Conservation (phyloP, 2,113 vertebrate genomes). For the Macquaria ambigua region DNA sequence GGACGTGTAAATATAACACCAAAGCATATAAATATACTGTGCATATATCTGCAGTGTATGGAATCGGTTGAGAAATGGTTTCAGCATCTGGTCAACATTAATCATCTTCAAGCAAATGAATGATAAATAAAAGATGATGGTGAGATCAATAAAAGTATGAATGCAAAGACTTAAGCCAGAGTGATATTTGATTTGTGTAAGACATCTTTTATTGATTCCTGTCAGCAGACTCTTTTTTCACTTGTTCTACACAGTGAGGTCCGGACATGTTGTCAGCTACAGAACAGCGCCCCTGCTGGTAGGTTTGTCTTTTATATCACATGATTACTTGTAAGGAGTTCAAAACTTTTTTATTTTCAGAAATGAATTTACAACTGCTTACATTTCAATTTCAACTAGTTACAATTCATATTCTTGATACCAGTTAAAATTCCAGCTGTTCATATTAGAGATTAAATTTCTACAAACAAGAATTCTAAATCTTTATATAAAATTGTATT, state of each 20-base stretch:
- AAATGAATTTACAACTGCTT: background rate
- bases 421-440: background rate
- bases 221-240: background rate
- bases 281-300: conserved; percentile 9
- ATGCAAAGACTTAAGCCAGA: background rate
- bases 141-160: conserved; percentile 11
- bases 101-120: background rate
- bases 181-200: conserved; percentile 18
- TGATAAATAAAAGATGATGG: conserved; percentile 7
- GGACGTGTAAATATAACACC: conserved; percentile 37
- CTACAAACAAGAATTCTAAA: background rate
- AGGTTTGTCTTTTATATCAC: background rate
- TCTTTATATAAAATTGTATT: background rate
- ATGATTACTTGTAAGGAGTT: background rate
- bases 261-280: background rate
- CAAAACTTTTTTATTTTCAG: background rate
- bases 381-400: background rate
- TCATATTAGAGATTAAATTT: background rate
- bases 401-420: background rate
- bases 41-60: background rate
- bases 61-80: background rate
- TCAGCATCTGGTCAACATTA: background rate
- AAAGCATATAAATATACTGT: background rate
- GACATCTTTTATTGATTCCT: conserved; percentile 35
- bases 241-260: background rate